These are phyloP conservation scores for Serranus cabrilla DNA, from an alignment of 2,797 vertebrate genomes.

Conservation along the genomic window DNA sequence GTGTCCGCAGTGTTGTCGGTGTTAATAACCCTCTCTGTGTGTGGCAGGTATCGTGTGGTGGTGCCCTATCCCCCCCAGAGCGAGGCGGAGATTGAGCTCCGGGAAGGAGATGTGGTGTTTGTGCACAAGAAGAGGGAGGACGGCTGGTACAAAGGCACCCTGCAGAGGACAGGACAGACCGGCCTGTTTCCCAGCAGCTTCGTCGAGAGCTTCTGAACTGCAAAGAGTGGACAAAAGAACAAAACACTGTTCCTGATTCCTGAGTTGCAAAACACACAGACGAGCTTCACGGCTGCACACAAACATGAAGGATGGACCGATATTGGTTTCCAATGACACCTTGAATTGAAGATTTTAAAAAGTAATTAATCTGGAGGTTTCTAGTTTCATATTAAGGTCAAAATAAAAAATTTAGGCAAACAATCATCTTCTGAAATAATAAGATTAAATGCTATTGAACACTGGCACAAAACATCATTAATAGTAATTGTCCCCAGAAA, in stretches of 20 bases:
- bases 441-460: constrained; percentile 14
- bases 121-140: constrained; percentile 98
- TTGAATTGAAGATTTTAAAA: constrained; percentile 45
- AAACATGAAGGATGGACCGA: constrained; percentile 43
- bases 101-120: constrained; percentile 97
- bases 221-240: constrained; percentile 46
- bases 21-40: constrained; percentile 8
- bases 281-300: constrained; percentile 18
- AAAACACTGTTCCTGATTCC: constrained; percentile 45
- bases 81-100: constrained; percentile 97
- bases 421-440: constrained; percentile 5
- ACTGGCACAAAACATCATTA: constrained; percentile 14
- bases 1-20: not conserved
- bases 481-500: constrained; percentile 29
- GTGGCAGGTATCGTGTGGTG: constrained; percentile 93
- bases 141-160: constrained; percentile 99
- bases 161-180: constrained; percentile 96
- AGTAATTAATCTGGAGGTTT: constrained; percentile 4
- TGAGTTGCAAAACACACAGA: constrained; percentile 46
- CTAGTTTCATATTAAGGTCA: not conserved
- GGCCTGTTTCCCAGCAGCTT: constrained; percentile 99
- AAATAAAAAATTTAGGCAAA: not conserved
- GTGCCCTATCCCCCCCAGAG: constrained; percentile 98
- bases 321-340: constrained; percentile 45
- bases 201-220: constrained; percentile 93